These are phyloP conservation scores for Heliocidaris tuberculata DNA, from an alignment of 35 echinoderm and acorn worm species.

Conservation along the genomic window DNA sequence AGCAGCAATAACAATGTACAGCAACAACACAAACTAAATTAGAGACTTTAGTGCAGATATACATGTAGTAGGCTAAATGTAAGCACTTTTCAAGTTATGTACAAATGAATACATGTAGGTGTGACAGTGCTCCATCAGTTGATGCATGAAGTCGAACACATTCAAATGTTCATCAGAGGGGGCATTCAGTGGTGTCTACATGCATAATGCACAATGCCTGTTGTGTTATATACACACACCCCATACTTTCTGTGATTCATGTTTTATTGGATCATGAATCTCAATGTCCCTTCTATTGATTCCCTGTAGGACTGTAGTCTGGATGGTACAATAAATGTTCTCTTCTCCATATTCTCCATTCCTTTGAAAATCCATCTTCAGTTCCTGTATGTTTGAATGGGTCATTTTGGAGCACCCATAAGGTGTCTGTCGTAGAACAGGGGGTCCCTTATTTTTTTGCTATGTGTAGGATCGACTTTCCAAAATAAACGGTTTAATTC, in stretches of 20 bases:
- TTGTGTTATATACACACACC: not conserved
- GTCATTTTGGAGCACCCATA: not conserved
- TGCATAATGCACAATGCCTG: not conserved
- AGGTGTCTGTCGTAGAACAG: not conserved
- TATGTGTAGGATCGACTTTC: not conserved
- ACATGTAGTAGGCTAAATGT: no score
- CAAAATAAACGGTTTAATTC: no score
- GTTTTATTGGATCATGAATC: not conserved
- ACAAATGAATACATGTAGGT: no score
- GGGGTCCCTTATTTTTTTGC: not conserved
- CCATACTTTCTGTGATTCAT: not conserved
- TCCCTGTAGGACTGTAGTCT: not conserved
- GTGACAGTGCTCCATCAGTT: no score
- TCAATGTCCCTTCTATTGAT: not conserved
- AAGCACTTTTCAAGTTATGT: no score
- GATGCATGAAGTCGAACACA: no score
- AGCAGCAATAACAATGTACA: no score
- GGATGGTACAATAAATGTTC: not conserved
- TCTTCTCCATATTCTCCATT: not conserved
- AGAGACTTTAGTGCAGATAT: no score
- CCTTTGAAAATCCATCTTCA: not conserved
- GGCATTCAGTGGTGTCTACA: not conserved
- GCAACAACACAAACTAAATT: no score
- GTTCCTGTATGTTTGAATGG: not conserved
- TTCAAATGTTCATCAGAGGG: no score